Percentiles rank a stretch among this genome's conserved stretches.
phyloP scores from a whole-genome alignment of 2,888 invertebrate species.

The Mythimna loreyi region DNA sequence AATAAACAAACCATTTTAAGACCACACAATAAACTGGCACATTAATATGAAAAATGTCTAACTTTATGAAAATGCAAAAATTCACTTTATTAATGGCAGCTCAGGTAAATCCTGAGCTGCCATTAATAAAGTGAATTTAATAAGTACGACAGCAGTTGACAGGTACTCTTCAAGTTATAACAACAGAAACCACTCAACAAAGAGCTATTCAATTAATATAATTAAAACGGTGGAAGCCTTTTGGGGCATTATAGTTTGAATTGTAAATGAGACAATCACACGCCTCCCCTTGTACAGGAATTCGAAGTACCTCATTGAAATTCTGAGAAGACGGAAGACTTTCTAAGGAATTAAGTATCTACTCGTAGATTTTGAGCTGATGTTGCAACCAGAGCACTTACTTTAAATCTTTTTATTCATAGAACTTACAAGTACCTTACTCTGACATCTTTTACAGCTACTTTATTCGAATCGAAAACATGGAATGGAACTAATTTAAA shows the following conservation, averaged over 20 bases:
- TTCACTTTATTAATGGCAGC: no score
- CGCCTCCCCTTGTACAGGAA: constrained; percentile 67
- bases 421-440: background rate
- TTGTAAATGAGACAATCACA: constrained; percentile 74
- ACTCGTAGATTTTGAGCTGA: constrained; percentile 24
- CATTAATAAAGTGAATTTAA: constrained; percentile 31
- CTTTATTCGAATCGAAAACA: background rate
- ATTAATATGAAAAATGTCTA: background rate
- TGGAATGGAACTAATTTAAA: background rate
- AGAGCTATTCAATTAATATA: constrained; percentile 71
- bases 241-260: constrained; percentile 69
- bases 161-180: constrained; percentile 43
- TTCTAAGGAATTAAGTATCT: constrained; percentile 30
- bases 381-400: constrained; percentile 6
- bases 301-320: constrained; percentile 70
- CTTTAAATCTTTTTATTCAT: constrained; percentile 11
- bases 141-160: constrained; percentile 30
- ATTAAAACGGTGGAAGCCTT: constrained; percentile 65
- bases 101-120: background rate
- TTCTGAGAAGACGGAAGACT: constrained; percentile 58
- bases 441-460: background rate
- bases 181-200: constrained; percentile 63
- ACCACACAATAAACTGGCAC: background rate
- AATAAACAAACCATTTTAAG: no score
- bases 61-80: background rate